A percentile compares a stretch with the other conserved stretches of the same genome.
These are phyloP conservation scores for Cynopterus brachyotis DNA, from an alignment of 2,113 vertebrate species.

Conservation along the genomic window DNA sequence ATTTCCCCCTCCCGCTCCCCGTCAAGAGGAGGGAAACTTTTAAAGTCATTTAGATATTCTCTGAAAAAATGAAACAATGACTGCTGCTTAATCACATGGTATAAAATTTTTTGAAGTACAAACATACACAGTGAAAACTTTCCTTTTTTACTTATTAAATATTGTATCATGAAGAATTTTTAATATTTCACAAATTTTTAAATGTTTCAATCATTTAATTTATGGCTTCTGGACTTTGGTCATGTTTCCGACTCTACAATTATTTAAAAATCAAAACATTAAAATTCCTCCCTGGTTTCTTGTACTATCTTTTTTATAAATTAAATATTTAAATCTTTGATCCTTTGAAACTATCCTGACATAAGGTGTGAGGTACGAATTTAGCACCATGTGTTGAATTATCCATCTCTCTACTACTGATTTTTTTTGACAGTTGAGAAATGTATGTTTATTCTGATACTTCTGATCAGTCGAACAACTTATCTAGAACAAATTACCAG, in stretches of 20 bases:
- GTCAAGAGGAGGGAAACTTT: neutral
- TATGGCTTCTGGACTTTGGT: neutral
- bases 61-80: neutral
- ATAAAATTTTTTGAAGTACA: neutral
- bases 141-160: neutral
- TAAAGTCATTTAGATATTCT: neutral
- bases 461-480: too few species aligned
- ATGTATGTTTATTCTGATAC: too few species aligned
- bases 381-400: neutral
- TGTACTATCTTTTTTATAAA: neutral
- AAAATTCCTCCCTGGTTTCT: neutral
- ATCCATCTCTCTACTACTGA: neutral
- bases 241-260: neutral
- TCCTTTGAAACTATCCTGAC: neutral
- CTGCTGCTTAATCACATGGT: neutral
- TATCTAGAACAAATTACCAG: too few species aligned
- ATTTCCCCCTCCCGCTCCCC: too few species aligned
- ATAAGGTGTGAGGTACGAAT: neutral
- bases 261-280: conserved; percentile 34
- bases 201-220: conserved; percentile 11
- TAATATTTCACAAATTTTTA: conserved; percentile 20
- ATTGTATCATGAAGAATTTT: neutral
- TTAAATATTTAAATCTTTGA: neutral
- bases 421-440: neutral
- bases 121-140: neutral